Evolutionary conservation across 2,888 invertebrate species (phyloP).

Genomic region (Drosophila subsilvestris): DNA sequence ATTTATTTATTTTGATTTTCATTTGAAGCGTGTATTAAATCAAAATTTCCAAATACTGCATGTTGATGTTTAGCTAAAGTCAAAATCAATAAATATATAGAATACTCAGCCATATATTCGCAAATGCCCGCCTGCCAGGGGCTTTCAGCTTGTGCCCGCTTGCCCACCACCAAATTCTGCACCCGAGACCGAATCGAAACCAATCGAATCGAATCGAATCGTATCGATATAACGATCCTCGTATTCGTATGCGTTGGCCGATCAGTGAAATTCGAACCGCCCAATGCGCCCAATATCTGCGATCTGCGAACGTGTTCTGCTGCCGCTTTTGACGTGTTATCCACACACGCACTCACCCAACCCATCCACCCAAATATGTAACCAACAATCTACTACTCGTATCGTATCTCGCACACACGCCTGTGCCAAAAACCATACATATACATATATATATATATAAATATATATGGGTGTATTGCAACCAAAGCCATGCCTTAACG

Average conservation of each 20-base stretch:
- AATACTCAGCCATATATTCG: slow-evolving; percentile 24
- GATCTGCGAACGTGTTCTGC: slow-evolving; percentile 38
- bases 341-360: slow-evolving; percentile 8
- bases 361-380: slow-evolving; percentile 41
- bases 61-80: slow-evolving; percentile 76
- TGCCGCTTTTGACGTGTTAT: slow-evolving; percentile 56
- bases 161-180: slow-evolving; percentile 68
- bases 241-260: slow-evolving; percentile 23
- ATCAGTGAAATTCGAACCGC: slow-evolving; percentile 32
- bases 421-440: slow-evolving; percentile 58
- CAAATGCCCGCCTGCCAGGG: slow-evolving; percentile 46
- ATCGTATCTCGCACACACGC: slow-evolving; percentile 69
- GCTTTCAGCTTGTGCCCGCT: slow-evolving; percentile 75
- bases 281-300: slow-evolving; percentile 7
- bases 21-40: slow-evolving; percentile 60
- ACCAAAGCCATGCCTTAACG: slow-evolving; percentile 15
- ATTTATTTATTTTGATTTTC: slow-evolving; percentile 36
- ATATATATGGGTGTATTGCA: slow-evolving; percentile 21
- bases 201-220: slow-evolving; percentile 60
- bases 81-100: slow-evolving; percentile 41
- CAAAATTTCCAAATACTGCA: slow-evolving; percentile 63
- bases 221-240: slow-evolving; percentile 30
- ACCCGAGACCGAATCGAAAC: slow-evolving; percentile 39
- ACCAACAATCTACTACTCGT: slow-evolving; percentile 16
- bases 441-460: slow-evolving; percentile 4